Evolutionary conservation across 2,888 invertebrate genomes (phyloP).

Genomic region (Lamellibrachia satsuma): DNA sequence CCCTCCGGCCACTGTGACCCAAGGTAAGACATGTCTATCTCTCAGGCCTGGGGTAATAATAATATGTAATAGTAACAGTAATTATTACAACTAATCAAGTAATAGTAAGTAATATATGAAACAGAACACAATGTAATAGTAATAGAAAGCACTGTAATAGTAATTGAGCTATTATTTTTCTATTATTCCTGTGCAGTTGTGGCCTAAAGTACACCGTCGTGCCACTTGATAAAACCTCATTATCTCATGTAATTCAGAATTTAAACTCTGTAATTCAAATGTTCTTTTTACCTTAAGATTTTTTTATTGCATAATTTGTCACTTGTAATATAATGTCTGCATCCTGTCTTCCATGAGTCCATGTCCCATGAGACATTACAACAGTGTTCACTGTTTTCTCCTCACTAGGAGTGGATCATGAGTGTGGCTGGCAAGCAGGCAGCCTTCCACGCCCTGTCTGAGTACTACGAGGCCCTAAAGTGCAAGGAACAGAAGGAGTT

Average conservation of each 20-base stretch:
- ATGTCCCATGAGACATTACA: too few relatives aligned
- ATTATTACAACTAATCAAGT: too few relatives aligned
- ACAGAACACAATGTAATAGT: neutral
- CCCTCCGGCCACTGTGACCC: slow-evolving; percentile 85
- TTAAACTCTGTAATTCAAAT: too few relatives aligned
- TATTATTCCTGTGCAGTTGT: neutral
- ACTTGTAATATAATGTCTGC: too few relatives aligned
- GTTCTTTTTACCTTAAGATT: too few relatives aligned
- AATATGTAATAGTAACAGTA: too few relatives aligned
- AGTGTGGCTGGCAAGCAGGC: slow-evolving; percentile 83
- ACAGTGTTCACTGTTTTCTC: slow-evolving; percentile 13
- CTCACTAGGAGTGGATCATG: slow-evolving; percentile 71
- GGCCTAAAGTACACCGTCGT: neutral
- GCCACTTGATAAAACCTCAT: neutral
- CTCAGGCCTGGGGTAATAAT: too few relatives aligned
- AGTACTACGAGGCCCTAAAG: slow-evolving; percentile 87
- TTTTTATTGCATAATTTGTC: too few relatives aligned
- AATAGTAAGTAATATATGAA: neutral
- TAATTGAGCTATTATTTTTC: neutral
- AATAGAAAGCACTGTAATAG: neutral
- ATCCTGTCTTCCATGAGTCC: too few relatives aligned
- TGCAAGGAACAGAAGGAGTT: slow-evolving; percentile 81
- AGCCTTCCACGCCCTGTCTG: slow-evolving; percentile 87
- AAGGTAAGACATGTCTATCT: too few relatives aligned
- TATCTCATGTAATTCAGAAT: too few relatives aligned